Evolutionary conservation across 64 coral and sea anemone genomes (phyloP), one percentile per base, ranked within the genome.

Genomic region (Astreopora myriophthalma): DNA sequence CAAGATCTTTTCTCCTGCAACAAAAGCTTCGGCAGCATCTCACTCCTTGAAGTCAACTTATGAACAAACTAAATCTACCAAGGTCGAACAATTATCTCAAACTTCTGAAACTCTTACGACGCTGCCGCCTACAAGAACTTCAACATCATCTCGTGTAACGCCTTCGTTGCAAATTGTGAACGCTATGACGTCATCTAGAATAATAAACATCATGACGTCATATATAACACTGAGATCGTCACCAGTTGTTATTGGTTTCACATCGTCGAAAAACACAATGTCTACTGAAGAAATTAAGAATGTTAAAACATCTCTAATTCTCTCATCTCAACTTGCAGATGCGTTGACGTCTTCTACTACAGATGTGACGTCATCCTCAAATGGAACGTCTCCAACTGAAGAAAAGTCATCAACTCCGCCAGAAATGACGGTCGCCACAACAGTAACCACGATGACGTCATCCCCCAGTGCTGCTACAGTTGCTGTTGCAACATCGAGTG

Each of bases 251-350:
- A 37, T 34, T 38, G 70, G 33, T 16, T 36, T 37, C 16, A 13
- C 32, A 38, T 37, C 29, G 5, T 33, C 34, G 68, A 32, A 29
- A 64, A 64, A 11, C 6, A 64, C 61, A 64, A 46, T 46, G 42
- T 17, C 75, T 14, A 29, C 13, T 16, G 24, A 78, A 49, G 22
- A 35, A 17, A 17, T 13, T 20, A 65, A 64, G 19, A 33, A 19
- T 10, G 16, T 25, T 8, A 64, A 64, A 37, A 23, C 57, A 23
- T 24, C 57, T 63, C 33, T 64, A 83, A 83, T 22, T 24, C 36
- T 83, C 61, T 63, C 55, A 62, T 64, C 34, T 83, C 79, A 64
- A 38, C 20, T 83, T 83, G 79, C 55, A 83, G 79, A 81, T 81
- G 20, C n/a, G 77, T n/a, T 24, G 31, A 81, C 49, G 17, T 61